Evolutionary conservation across 1,140 invertebrate species (phyloP).

Genomic region (Acromyrmex charruanus): DNA sequence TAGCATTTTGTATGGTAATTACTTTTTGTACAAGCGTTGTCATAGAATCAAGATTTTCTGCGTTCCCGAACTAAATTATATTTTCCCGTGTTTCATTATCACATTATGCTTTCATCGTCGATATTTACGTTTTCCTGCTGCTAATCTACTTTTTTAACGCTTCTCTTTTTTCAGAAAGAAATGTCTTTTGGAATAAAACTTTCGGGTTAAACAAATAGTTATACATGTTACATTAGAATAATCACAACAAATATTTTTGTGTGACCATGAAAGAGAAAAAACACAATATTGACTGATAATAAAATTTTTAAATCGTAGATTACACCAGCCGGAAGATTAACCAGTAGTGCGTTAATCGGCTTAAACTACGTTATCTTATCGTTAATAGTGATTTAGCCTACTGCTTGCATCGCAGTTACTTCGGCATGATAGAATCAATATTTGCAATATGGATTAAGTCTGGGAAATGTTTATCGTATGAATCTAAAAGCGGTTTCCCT

Average conservation of each 20-base stretch:
- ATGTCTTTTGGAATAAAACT: neutral
- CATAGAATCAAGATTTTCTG: neutral
- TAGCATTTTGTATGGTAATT: neutral
- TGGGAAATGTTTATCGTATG: conserved; percentile 47
- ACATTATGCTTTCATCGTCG: neutral
- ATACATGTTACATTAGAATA: neutral
- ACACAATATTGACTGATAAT: neutral
- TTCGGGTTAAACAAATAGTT: neutral
- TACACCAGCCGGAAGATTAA: neutral
- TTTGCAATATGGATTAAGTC: conserved; percentile 49
- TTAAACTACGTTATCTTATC: conserved; percentile 60
- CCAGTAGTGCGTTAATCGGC: conserved; percentile 32
- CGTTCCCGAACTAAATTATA: neutral
- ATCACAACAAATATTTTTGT: neutral
- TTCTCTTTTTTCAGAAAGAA: neutral
- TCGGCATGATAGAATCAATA: conserved; percentile 52
- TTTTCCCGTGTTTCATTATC: neutral
- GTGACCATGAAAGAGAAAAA: neutral
- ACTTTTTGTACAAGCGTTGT: conserved; percentile 12
- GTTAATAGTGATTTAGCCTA: conserved; percentile 30
- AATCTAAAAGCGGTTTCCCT: conserved; percentile 40
- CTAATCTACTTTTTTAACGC: neutral
- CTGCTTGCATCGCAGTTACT: conserved; percentile 36
- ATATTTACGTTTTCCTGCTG: neutral
- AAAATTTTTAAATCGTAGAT: conserved; percentile 10